phyloP scores from a whole-genome alignment of 2,113 vertebrate species.

The Orientallactaga bullata region DNA sequence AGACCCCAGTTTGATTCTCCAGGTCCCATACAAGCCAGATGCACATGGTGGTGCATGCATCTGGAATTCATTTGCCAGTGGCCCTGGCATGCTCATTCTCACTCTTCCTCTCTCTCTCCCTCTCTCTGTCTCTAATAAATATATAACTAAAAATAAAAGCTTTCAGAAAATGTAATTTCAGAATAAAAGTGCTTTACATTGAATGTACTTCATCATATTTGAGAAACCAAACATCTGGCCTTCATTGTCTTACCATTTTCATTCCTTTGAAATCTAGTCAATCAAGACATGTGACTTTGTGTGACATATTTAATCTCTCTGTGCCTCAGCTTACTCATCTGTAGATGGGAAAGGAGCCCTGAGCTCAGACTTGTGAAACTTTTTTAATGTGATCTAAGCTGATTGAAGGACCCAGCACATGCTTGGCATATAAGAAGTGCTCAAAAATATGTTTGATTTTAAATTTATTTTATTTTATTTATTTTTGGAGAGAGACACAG shows the following conservation, averaged over 20 bases:
- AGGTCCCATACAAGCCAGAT: too few relatives aligned
- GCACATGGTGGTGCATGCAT: too few relatives aligned
- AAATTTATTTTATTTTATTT: too few relatives aligned
- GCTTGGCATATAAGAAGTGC: not conserved
- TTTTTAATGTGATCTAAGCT: not conserved
- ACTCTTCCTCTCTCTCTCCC: too few relatives aligned
- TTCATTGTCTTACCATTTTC: slow-evolving; percentile 9
- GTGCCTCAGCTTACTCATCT: slow-evolving; percentile 13
- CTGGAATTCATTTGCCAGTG: too few relatives aligned
- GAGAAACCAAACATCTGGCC: not conserved
- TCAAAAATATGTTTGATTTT: not conserved
- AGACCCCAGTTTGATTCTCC: too few relatives aligned
- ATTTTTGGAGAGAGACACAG: too few relatives aligned
- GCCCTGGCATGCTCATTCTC: too few relatives aligned
- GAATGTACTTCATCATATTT: not conserved
- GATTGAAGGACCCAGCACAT: not conserved
- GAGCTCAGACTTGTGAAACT: slow-evolving; percentile 1
- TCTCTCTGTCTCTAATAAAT: too few relatives aligned
- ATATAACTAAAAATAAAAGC: too few relatives aligned
- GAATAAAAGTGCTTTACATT: not conserved
- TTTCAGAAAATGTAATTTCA: not conserved
- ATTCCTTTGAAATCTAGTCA: not conserved
- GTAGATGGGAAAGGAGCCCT: not conserved
- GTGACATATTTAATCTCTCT: not conserved
- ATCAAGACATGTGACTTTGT: not conserved